phyloP scores from a whole-genome alignment of 2,888 invertebrate species.

The Cynaeus angustus region DNA sequence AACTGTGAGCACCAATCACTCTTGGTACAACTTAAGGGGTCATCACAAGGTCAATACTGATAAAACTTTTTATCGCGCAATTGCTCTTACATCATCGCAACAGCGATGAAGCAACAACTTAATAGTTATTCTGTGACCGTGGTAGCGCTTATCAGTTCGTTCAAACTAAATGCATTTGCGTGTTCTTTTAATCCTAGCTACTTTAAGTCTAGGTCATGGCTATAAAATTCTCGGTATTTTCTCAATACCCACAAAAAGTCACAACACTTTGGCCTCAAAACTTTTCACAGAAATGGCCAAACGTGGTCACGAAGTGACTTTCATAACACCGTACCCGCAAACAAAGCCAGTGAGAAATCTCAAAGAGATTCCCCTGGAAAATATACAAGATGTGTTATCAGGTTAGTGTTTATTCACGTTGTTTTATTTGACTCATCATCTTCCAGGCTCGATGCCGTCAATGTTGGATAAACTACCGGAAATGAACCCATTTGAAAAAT shows the following conservation, averaged over 20 bases:
- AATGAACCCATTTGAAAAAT: not conserved
- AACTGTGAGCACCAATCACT: too few relatives aligned
- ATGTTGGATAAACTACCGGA: not conserved
- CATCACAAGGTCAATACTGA: too few relatives aligned
- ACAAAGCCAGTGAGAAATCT: conserved; percentile 69
- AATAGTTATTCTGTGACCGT: conserved; percentile 53
- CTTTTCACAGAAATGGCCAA: conserved; percentile 62
- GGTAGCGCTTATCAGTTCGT: too few relatives aligned
- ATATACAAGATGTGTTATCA: not conserved
- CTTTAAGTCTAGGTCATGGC: conserved; percentile 52
- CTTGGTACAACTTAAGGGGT: too few relatives aligned
- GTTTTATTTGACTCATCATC: not conserved
- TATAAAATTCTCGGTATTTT: conserved; percentile 51
- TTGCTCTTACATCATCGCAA: too few relatives aligned
- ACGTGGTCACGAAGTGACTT: conserved; percentile 71
- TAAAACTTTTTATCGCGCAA: too few relatives aligned
- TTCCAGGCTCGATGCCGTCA: not conserved
- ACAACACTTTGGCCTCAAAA: conserved; percentile 57
- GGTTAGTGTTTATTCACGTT: not conserved
- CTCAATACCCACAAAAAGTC: conserved; percentile 38
- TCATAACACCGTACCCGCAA: conserved; percentile 63
- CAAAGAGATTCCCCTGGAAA: conserved; percentile 19
- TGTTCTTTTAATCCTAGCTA: conserved; percentile 48
- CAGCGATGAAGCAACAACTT: too few relatives aligned
- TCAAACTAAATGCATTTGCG: too few relatives aligned